phyloP scores from a whole-genome alignment of 2,113 vertebrate genomes.

The Lepidiolamprologus cunningtoni region DNA sequence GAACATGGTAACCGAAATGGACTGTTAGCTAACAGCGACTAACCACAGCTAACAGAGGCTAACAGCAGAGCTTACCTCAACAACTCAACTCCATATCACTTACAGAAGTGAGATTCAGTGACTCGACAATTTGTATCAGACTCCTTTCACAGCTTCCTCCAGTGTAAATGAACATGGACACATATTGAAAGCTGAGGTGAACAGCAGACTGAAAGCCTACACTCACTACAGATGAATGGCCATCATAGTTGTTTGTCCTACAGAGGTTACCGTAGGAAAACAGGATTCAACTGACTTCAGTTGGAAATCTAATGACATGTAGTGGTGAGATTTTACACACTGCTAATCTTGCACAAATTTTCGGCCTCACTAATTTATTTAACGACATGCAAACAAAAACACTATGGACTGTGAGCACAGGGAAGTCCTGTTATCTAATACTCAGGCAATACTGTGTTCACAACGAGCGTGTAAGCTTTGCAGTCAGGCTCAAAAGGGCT shows the following conservation, averaged over 20 bases:
- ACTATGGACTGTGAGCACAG: background rate
- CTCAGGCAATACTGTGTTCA: background rate
- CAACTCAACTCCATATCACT: background rate
- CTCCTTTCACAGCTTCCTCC: background rate
- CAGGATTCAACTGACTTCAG: background rate
- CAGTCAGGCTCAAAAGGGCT: background rate
- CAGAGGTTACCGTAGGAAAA: background rate
- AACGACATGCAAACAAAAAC: background rate
- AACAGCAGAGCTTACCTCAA: background rate
- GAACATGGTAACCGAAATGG: background rate
- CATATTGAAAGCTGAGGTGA: background rate
- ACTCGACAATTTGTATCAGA: background rate
- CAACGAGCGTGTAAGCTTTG: background rate
- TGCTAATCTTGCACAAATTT: background rate
- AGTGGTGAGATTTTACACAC: background rate
- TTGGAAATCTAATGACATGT: background rate
- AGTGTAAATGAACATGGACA: background rate
- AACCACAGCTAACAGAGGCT: background rate
- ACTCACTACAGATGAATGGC: background rate
- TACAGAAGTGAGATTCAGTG: background rate
- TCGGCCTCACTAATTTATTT: background rate
- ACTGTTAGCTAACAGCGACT: background rate
- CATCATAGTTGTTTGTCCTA: background rate
- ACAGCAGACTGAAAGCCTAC: background rate
- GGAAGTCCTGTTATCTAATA: background rate